These are phyloP conservation scores for Acleris holmiana DNA, from an alignment of 2,888 invertebrate species.

Conservation along the genomic window DNA sequence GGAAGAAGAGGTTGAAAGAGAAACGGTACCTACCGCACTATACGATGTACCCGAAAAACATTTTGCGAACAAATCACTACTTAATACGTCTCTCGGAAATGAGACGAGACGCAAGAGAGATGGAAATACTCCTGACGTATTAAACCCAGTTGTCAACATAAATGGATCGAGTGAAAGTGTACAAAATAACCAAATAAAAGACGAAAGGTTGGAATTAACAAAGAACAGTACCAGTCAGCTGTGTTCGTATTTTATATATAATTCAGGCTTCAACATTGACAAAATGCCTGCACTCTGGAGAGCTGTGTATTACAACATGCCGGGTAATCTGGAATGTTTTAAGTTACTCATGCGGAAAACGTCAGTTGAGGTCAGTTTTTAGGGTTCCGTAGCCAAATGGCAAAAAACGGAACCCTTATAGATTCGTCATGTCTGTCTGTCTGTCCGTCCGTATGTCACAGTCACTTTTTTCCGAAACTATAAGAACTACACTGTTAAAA, in stretches of 20 bases:
- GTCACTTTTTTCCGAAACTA: no score
- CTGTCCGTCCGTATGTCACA: no score
- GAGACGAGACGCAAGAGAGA: no score
- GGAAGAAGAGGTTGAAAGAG: neutral
- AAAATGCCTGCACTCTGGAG: slow-evolving; percentile 57
- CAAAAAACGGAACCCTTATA: no score
- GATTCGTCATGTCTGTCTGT: no score
- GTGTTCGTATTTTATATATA: slow-evolving; percentile 37
- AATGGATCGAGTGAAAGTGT: neutral
- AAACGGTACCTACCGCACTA: neutral
- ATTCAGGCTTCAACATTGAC: slow-evolving; percentile 39
- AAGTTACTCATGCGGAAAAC: slow-evolving; percentile 50
- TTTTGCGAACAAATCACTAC: neutral
- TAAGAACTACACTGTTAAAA: no score
- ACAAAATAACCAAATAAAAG: neutral
- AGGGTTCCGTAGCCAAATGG: no score
- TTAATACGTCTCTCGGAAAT: no score
- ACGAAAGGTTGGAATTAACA: neutral
- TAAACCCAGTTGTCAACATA: no score
- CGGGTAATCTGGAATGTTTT: slow-evolving; percentile 52
- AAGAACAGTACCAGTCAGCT: neutral
- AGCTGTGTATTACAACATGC: slow-evolving; percentile 50
- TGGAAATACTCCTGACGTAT: no score
- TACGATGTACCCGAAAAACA: neutral
- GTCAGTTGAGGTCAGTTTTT: slow-evolving; percentile 46